These are phyloP conservation scores for Tyto alba DNA, from an alignment of 2,113 vertebrate species.

Conservation along the genomic window DNA sequence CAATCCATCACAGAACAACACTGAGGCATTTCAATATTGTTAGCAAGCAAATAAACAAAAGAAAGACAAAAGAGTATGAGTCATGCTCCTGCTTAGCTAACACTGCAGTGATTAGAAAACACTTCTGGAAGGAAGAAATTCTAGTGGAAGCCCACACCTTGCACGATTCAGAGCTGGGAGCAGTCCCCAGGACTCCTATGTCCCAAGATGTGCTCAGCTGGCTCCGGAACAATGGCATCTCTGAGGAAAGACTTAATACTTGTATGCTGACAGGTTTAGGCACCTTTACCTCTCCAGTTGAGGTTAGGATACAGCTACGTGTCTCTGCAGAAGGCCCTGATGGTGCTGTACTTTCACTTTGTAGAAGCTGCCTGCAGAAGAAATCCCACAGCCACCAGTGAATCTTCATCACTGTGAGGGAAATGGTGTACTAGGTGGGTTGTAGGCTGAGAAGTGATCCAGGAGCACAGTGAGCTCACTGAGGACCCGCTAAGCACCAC, in stretches of 20 bases:
- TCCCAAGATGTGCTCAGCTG: background rate
- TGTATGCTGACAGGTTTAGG: background rate
- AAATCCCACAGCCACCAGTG: background rate
- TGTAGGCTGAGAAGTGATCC: background rate
- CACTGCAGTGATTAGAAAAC: background rate
- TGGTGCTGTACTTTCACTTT: background rate
- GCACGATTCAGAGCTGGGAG: background rate
- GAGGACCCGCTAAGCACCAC: background rate
- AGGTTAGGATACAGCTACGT: background rate
- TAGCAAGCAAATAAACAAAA: background rate
- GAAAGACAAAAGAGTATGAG: background rate
- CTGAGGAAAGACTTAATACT: background rate
- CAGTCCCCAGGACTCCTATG: background rate
- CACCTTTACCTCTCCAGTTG: background rate
- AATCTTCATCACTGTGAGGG: background rate
- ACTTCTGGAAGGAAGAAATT: background rate
- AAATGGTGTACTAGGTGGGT: background rate
- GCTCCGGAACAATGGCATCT: background rate
- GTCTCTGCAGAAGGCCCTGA: background rate
- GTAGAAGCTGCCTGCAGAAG: accelerated
- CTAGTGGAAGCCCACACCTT: background rate
- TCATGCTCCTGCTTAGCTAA: background rate
- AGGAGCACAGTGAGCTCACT: background rate
- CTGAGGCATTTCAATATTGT: background rate
- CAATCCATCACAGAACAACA: background rate